Percentiles rank a stretch among this genome's conserved stretches.
Conservation (phyloP, 1,140 invertebrate species). For the Saxidomus purpurata region DNA sequence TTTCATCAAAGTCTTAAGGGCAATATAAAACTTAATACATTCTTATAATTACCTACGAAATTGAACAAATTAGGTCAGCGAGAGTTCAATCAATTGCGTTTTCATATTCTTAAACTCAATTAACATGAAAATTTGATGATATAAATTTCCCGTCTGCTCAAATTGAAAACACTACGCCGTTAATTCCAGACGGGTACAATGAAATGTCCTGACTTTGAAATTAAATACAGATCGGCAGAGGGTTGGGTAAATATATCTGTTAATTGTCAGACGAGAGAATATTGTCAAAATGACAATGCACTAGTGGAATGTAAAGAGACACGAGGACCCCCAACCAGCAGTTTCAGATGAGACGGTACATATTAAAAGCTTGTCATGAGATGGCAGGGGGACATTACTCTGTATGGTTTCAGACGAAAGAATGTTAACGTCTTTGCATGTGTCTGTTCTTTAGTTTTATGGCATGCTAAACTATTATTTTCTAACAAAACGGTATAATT, state of each 20-base stretch:
- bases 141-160: conserved; percentile 11
- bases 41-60: not conserved
- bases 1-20: not conserved
- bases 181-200: conserved; percentile 47
- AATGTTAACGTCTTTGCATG: not conserved
- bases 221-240: conserved; percentile 16
- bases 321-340: conserved; percentile 9
- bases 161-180: not conserved
- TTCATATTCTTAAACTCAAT: not conserved
- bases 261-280: not conserved
- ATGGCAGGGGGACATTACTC: not conserved
- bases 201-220: conserved; percentile 39
- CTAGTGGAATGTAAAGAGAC: not conserved
- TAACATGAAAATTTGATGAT: conserved; percentile 18
- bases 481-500: not conserved
- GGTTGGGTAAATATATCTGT: conserved; percentile 25
- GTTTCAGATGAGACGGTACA: not conserved
- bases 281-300: conserved; percentile 9
- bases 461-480: not conserved
- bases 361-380: conserved; percentile 18
- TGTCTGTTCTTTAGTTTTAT: conserved; percentile 3
- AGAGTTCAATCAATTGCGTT: conserved; percentile 14
- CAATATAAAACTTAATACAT: not conserved
- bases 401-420: not conserved
- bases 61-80: conserved; percentile 1